Percentiles rank a stretch among this genome's conserved stretches.
Conservation (phyloP, 2,113 vertebrate genomes). For the Apeltes quadracus region DNA sequence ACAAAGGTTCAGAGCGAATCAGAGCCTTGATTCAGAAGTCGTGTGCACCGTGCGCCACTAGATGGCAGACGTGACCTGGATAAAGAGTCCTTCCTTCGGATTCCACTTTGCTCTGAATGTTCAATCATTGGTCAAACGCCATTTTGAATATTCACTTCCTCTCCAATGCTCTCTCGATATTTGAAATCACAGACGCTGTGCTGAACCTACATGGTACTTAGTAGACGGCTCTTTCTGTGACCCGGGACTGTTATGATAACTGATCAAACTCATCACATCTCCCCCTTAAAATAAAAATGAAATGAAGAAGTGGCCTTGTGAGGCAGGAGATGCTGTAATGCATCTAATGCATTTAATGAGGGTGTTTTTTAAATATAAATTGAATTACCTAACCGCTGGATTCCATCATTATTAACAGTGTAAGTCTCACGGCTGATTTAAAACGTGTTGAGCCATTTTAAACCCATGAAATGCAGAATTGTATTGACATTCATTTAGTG, state of each 20-base stretch:
- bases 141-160: constrained; percentile 2
- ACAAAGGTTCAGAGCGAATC: background rate
- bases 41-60: constrained; percentile 45
- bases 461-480: background rate
- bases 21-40: background rate
- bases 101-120: background rate
- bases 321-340: background rate
- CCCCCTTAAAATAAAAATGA: background rate
- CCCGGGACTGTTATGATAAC: constrained; percentile 24
- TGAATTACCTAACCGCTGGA: background rate
- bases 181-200: background rate
- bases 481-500: background rate
- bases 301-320: background rate
- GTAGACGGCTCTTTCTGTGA: constrained; percentile 15
- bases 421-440: background rate
- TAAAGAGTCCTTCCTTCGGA: constrained; percentile 2
- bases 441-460: background rate
- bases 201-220: background rate
- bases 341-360: background rate
- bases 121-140: constrained; percentile 3
- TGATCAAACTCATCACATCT: background rate
- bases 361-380: no score
- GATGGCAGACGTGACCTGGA: constrained; percentile 58
- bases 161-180: background rate
- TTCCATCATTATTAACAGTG: background rate